Percentiles rank a stretch among this genome's conserved stretches.
These are phyloP conservation scores for Oncorhynchus nerka DNA, from an alignment of 2,113 vertebrate genomes.

Conservation along the genomic window DNA sequence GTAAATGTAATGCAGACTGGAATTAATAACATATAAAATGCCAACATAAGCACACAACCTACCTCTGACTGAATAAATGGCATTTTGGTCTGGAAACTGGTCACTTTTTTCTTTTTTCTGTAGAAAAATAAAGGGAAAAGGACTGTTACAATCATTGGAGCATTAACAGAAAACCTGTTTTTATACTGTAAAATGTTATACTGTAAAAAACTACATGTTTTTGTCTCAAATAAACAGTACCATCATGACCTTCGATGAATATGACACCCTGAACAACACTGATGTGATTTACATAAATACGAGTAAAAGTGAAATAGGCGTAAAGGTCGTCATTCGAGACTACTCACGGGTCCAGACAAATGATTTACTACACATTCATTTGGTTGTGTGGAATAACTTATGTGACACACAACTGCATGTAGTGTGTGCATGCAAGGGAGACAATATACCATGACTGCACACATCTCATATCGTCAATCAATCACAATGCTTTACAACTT, in stretches of 20 bases:
- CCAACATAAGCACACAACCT: background rate
- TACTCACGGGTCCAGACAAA: slow-evolving; percentile 48
- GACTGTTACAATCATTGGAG: background rate
- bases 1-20: background rate
- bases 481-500: slow-evolving; percentile 75
- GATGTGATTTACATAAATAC: slow-evolving; percentile 73
- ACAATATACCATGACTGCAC: slow-evolving; percentile 67
- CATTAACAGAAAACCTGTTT: background rate
- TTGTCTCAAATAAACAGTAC: slow-evolving; percentile 17
- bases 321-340: slow-evolving; percentile 76
- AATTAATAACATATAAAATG: background rate
- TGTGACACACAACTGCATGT: slow-evolving; percentile 58
- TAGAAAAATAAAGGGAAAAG: slow-evolving; percentile 15
- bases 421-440: slow-evolving; percentile 44
- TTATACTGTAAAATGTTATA: background rate
- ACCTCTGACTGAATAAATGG: slow-evolving; percentile 27
- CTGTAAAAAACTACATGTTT: slow-evolving; percentile 9
- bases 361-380: slow-evolving; percentile 75
- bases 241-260: slow-evolving; percentile 60
- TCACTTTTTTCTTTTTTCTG: slow-evolving; percentile 30
- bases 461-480: slow-evolving; percentile 69
- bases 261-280: slow-evolving; percentile 58
- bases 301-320: slow-evolving; percentile 71
- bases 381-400: slow-evolving; percentile 69
- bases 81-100: background rate